These are phyloP conservation scores for Caranx melampygus DNA, from an alignment of 2,113 vertebrate genomes.

Conservation along the genomic window DNA sequence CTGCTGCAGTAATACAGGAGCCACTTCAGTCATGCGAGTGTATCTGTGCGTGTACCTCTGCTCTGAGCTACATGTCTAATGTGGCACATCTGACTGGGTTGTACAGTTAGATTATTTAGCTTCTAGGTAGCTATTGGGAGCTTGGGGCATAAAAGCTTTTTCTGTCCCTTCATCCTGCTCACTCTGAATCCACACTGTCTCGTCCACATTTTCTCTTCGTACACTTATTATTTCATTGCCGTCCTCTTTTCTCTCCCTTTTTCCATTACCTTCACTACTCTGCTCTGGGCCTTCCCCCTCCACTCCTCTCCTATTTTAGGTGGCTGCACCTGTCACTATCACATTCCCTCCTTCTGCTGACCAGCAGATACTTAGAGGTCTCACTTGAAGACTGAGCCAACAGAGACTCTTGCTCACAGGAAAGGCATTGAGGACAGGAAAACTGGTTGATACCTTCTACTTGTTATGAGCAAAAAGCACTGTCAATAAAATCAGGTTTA, in stretches of 20 bases:
- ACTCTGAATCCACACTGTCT: neutral
- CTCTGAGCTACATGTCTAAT: neutral
- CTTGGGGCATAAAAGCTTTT: neutral
- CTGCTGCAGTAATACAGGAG: neutral
- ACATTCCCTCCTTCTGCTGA: slow-evolving; percentile 85
- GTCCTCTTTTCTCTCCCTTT: slow-evolving; percentile 13
- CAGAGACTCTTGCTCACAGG: slow-evolving; percentile 22
- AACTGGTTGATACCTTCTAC: neutral
- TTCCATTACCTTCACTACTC: slow-evolving; percentile 26
- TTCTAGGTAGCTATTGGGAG: neutral
- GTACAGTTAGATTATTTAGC: neutral
- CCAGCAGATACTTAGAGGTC: slow-evolving; percentile 80
- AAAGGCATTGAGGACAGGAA: neutral
- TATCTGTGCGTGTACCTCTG: neutral
- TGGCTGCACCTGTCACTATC: slow-evolving; percentile 85
- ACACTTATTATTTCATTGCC: slow-evolving; percentile 11
- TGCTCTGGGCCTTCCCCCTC: slow-evolving; percentile 54
- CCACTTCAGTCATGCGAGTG: neutral
- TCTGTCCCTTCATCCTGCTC: neutral
- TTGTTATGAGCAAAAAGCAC: neutral
- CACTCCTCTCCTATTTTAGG: slow-evolving; percentile 80
- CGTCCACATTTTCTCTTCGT: neutral
- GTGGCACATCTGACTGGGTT: neutral
- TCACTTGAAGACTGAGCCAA: slow-evolving; percentile 59
- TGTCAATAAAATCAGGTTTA: too few species aligned